These are phyloP conservation scores for Microtus pennsylvanicus DNA, from an alignment of 2,113 vertebrate species.

Conservation along the genomic window DNA sequence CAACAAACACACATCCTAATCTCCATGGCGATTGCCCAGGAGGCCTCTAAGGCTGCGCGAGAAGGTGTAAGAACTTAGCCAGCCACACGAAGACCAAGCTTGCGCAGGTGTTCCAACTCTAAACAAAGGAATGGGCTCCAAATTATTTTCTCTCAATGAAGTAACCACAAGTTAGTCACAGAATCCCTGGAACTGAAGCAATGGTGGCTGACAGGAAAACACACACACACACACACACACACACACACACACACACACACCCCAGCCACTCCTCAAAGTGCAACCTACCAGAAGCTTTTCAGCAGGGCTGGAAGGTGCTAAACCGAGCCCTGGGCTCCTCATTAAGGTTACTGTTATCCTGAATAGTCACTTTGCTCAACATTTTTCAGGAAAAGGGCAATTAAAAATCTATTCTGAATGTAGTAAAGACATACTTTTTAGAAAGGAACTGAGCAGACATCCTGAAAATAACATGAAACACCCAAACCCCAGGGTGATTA, in stretches of 20 bases:
- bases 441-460: conserved; percentile 55
- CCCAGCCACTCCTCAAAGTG: fast-evolving
- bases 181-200: neutral
- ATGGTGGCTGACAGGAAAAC: neutral
- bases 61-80: neutral
- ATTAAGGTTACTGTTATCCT: neutral
- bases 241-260: too few species aligned
- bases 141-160: neutral
- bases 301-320: fast-evolving
- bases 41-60: neutral
- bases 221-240: too few species aligned
- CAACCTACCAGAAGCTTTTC: neutral
- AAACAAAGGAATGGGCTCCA: neutral
- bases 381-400: conserved; percentile 60
- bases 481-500: conserved; percentile 9
- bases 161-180: neutral
- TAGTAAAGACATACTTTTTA: conserved; percentile 58
- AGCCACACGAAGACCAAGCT: fast-evolving
- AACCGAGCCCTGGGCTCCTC: neutral
- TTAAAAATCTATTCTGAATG: conserved; percentile 67
- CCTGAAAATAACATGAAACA: conserved; percentile 55
- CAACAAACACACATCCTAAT: neutral
- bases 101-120: fast-evolving
- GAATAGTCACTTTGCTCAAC: conserved; percentile 40
- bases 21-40: fast-evolving